Percentiles rank a stretch among this genome's conserved stretches.
Conservation (phyloP, 1,140 invertebrate genomes). For the Drosophila serrata region DNA sequence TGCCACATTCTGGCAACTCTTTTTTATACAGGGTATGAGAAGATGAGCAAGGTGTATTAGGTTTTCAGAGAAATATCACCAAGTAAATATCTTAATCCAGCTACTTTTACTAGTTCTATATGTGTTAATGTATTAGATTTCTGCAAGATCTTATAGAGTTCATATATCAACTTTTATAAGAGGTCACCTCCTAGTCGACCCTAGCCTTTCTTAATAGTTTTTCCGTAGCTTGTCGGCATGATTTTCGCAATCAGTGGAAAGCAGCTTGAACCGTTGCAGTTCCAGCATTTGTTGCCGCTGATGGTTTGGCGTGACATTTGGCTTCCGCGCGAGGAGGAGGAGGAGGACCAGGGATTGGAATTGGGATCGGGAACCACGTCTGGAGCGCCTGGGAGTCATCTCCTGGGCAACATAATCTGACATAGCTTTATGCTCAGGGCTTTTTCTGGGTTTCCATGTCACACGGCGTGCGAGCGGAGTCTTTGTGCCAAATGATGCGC, state of each 20-base stretch:
- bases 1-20: constrained; percentile 48
- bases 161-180: neutral
- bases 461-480: constrained; percentile 30
- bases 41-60: neutral
- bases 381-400: constrained; percentile 15
- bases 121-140: neutral
- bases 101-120: fast-evolving
- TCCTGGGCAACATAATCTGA: constrained; percentile 51
- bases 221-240: constrained; percentile 55
- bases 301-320: constrained; percentile 68
- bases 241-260: constrained; percentile 78
- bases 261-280: constrained; percentile 51
- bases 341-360: neutral
- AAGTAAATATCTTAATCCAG: neutral
- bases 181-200: constrained; percentile 14
- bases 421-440: constrained; percentile 27
- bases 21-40: constrained; percentile 21
- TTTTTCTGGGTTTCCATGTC: constrained; percentile 71
- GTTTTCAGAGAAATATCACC: no score
- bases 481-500: constrained; percentile 63
- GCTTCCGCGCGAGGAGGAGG: constrained; percentile 33
- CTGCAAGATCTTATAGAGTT: fast-evolving
- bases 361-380: neutral
- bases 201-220: neutral
- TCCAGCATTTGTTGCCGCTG: constrained; percentile 38